Evolutionary conservation across 2,797 vertebrate genomes (phyloP), one percentile per base, ranked within the genome.

Genomic region (Netta rufina): DNA sequence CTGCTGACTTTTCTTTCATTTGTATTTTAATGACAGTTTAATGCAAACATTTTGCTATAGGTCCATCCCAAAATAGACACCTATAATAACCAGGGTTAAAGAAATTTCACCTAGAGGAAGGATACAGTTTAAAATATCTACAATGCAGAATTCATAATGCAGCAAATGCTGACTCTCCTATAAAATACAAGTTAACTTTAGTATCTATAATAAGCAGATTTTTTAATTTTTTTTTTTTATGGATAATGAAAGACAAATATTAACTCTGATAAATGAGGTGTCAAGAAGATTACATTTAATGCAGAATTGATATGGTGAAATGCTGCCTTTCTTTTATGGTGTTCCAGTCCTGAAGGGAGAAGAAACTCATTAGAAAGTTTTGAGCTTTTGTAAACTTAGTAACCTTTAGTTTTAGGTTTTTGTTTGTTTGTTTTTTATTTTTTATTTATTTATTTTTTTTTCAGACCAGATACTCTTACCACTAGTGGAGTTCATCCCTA

Each of bases 241-340:
- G 45, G 67, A 65, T 38, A 82, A 19, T 38, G 71, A 62, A 89
- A 84, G 17, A 45, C 56, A 73, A 72, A 73, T 82, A 70, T 80
- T 91, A 90, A 86, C 83, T 39, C 53, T 94, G 80, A 57, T 32
- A 93, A 92, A 86, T 38, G 62, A 24, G 32, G 9, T 71, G 49
- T 91, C 69, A 80, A 43, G 75, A 76, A 80, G 76, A 88, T 13
- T 39, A 74, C 54, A 22, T 60, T 77, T 87, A 86, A 47, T 5
- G 38, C 3, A n/a, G 65, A 71, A 57, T 3, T 77, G 39, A 43
- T 90, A 57, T 24, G 5, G 24, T 66, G 15, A 81, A 91, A 74
- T 53, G 9, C 49, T 77, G 22, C 27, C 16, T 85, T 89, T 85
- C 39, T 83, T 84, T 60, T 33, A 36, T 71, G n/a, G 21, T 49